Evolutionary conservation across 2,888 invertebrate genomes (phyloP), one percentile per base, ranked within the genome.

Genomic region (Dicyrtoma fusca): DNA sequence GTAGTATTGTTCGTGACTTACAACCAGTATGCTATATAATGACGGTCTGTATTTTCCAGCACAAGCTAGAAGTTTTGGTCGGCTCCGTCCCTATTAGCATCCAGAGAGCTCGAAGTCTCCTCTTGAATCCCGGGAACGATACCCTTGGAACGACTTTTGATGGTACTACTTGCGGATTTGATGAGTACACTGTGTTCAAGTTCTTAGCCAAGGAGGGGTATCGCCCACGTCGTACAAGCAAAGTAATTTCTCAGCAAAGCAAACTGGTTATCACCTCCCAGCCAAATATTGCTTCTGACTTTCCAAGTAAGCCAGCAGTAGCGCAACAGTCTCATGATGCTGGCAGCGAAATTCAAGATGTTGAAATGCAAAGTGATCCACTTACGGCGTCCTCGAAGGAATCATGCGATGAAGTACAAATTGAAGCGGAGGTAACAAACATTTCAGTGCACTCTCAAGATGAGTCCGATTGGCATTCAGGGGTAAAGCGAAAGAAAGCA

Each of bases 121-220:
- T 74, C 6, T 21, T 74, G 10, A 21, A 55, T 49, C 44, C 70
- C 1, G 44, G 53, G 26, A 11, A 11, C 42, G 14, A 25, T 25
- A 25, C 21, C 1, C 1, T 17, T 19, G 45, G 10, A 14, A 8
- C 10, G 5, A 19, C 5, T 17, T 66, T 66, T 47, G 69, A 69
- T 42, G 69, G 69, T 5, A 42, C 59, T 11, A 59, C 57, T 5
- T 74, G 71, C 61, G 21, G 14, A 8, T 25, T 47, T 26, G 68
- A 68, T 11, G 71, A 74, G 11, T 74, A 71, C 47, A 42, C 74
- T 19, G 74, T 74, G 1, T 74, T 59, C 34, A 74, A 74, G 26
- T 47, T 63, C 47, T 62, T 74, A n/a, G 21, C 71, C 3, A 71
- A 71, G 21, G 34, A 66, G 11, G 74, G 74, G 6, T 74, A 74